Evolutionary conservation across 2,888 invertebrate species (phyloP).

Genomic region (Chirona hameri): DNA sequence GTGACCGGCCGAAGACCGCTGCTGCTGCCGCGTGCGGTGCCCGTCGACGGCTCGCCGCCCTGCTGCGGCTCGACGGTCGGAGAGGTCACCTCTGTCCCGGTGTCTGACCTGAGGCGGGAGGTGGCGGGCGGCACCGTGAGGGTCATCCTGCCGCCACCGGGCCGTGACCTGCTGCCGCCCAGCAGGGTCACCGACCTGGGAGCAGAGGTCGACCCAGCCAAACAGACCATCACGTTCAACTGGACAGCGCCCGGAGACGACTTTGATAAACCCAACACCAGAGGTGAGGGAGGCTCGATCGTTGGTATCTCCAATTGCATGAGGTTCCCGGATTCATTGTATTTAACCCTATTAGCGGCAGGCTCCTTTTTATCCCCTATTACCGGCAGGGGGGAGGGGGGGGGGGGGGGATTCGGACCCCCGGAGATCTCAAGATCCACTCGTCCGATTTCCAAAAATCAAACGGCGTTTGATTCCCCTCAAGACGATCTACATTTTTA

Average conservation of each 20-base stretch:
- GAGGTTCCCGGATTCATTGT: too few species aligned
- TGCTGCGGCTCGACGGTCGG: conserved; percentile 34
- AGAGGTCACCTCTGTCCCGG: neutral
- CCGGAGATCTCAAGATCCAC: too few species aligned
- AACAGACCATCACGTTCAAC: conserved; percentile 53
- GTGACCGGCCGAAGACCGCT: neutral
- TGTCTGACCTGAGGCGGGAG: neutral
- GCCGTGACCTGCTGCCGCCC: conserved; percentile 47
- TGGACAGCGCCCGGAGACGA: conserved; percentile 59
- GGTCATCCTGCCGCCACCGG: conserved; percentile 42
- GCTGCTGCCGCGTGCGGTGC: neutral
- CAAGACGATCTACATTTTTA: too few species aligned
- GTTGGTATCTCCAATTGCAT: too few species aligned
- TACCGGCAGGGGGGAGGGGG: too few species aligned
- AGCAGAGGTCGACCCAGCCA: conserved; percentile 50
- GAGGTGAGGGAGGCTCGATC: conserved; percentile 9
- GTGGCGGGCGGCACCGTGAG: conserved; percentile 29
- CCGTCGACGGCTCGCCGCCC: conserved; percentile 32
- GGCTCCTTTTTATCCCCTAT: too few species aligned
- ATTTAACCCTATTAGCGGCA: too few species aligned
- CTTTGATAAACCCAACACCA: conserved; percentile 40
- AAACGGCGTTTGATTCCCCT: too few species aligned
- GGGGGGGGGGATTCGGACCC: too few species aligned
- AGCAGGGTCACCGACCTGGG: conserved; percentile 57
- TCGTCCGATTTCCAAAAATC: too few species aligned